Percentiles rank a stretch among this genome's conserved stretches.
phyloP scores from a whole-genome alignment of 92 coral and sea anemone species.

The Parazoanthus swiftii region DNA sequence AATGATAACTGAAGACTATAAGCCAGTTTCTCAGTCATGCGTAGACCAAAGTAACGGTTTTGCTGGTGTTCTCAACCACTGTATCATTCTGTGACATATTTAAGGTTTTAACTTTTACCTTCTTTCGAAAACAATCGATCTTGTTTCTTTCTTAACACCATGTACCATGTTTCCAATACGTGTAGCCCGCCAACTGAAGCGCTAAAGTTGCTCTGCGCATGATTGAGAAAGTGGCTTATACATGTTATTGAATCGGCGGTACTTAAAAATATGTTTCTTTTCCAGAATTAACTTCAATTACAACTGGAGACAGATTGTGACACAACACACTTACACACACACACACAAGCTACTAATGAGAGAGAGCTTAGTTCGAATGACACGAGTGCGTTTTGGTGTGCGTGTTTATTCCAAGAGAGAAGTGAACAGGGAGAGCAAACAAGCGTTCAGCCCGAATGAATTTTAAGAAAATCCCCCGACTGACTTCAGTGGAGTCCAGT shows the following conservation, averaged over 20 bases:
- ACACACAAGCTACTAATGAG: slow-evolving; percentile 20
- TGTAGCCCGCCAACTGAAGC: too few species aligned
- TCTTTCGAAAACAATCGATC: too few species aligned
- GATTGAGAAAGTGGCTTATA: too few species aligned
- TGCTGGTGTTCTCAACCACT: too few species aligned
- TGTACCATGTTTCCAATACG: too few species aligned
- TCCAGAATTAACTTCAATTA: slow-evolving; percentile 34
- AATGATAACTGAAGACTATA: too few species aligned
- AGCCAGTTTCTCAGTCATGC: too few species aligned
- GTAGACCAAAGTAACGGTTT: too few species aligned
- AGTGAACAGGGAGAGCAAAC: slow-evolving; percentile 18
- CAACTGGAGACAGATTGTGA: slow-evolving; percentile 25
- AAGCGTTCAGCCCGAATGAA: slow-evolving; percentile 22
- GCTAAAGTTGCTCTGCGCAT: too few species aligned
- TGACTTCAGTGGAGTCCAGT: slow-evolving; percentile 1
- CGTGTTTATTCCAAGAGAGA: slow-evolving; percentile 32
- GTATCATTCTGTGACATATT: too few species aligned
- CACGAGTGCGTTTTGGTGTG: slow-evolving; percentile 33
- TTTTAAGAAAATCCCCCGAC: not conserved
- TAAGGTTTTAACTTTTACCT: too few species aligned
- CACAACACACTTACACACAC: slow-evolving; percentile 20
- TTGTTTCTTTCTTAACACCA: too few species aligned
- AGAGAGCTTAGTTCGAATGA: slow-evolving; percentile 45
- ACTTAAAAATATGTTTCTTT: not conserved
- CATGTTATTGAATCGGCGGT: not conserved